Conservation (phyloP, 37 sponge, comb jelly and placozoan species). For the Bolinopsis microptera region DNA sequence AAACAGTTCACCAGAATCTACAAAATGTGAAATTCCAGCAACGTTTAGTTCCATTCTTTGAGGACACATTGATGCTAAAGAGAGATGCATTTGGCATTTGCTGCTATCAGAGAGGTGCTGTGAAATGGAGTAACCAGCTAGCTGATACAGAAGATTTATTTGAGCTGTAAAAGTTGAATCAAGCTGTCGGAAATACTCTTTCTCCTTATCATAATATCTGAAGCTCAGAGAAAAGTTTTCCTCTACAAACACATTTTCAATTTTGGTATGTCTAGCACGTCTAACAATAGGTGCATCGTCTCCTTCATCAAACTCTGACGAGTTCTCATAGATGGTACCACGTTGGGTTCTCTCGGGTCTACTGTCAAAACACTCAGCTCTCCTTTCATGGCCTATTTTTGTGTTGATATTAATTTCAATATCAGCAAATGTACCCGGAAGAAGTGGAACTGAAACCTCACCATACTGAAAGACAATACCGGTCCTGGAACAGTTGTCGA, state of each 20-base stretch:
- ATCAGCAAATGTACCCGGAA: not conserved
- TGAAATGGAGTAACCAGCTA: conserved; percentile 1
- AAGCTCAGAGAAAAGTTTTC: not conserved
- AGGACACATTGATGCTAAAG: conserved; percentile 30
- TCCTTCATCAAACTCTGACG: not conserved
- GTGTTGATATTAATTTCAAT: not conserved
- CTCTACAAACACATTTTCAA: conserved; percentile 16
- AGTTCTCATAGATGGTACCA: conserved; percentile 56
- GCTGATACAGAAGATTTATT: conserved; percentile 1
- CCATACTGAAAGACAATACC: not conserved
- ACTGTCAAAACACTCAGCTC: not conserved
- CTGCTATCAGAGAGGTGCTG: conserved; percentile 13
- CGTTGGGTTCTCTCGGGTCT: not conserved
- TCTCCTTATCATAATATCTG: conserved; percentile 6
- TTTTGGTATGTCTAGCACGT: not conserved
- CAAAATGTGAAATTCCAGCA: not conserved
- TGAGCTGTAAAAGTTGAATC: not conserved
- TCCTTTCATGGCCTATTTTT: not conserved
- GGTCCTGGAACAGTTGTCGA: not conserved
- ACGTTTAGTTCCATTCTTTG: not conserved
- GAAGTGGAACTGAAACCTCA: not conserved
- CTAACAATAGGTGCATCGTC: conserved; percentile 20
- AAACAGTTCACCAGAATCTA: conserved; percentile 3
- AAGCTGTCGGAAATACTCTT: not conserved
- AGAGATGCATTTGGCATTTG: not conserved